phyloP scores from a whole-genome alignment of 2,113 vertebrate species.

The Uria lomvia region DNA sequence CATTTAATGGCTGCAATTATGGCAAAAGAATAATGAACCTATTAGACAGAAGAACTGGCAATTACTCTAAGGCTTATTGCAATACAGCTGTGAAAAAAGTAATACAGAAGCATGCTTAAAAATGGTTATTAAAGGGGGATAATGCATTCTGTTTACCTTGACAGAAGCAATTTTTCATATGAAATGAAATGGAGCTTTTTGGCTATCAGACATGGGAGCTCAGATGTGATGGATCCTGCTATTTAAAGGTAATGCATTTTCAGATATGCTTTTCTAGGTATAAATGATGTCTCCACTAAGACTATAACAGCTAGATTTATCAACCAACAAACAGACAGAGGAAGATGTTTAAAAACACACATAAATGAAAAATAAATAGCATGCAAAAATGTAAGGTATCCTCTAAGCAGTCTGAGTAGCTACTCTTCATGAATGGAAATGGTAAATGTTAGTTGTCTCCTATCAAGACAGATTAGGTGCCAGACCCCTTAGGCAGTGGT shows the following conservation, averaged over 20 bases:
- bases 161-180: slow-evolving; percentile 76
- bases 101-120: slow-evolving; percentile 78
- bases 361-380: slow-evolving; percentile 68
- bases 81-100: slow-evolving; percentile 81
- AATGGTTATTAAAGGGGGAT: slow-evolving; percentile 81
- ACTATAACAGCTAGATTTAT: slow-evolving; percentile 54
- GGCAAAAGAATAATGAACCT: slow-evolving; percentile 86
- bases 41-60: slow-evolving; percentile 82
- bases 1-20: slow-evolving; percentile 87
- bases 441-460: slow-evolving; percentile 24
- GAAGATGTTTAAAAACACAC: slow-evolving; percentile 59
- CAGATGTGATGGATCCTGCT: slow-evolving; percentile 74
- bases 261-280: slow-evolving; percentile 69
- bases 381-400: slow-evolving; percentile 41
- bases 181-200: slow-evolving; percentile 75
- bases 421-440: slow-evolving; percentile 25
- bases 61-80: slow-evolving; percentile 82
- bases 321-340: slow-evolving; percentile 50
- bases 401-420: slow-evolving; percentile 51
- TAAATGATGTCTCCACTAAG: slow-evolving; percentile 71
- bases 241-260: slow-evolving; percentile 76
- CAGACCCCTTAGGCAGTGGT: slow-evolving; percentile 3
- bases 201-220: slow-evolving; percentile 73
- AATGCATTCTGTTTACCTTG: slow-evolving; percentile 82
- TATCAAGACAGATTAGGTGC: slow-evolving; percentile 17